A percentile compares a stretch with the other conserved stretches of the same genome.
phyloP scores from a whole-genome alignment of 2,113 vertebrate genomes.

The Carollia perspicillata region DNA sequence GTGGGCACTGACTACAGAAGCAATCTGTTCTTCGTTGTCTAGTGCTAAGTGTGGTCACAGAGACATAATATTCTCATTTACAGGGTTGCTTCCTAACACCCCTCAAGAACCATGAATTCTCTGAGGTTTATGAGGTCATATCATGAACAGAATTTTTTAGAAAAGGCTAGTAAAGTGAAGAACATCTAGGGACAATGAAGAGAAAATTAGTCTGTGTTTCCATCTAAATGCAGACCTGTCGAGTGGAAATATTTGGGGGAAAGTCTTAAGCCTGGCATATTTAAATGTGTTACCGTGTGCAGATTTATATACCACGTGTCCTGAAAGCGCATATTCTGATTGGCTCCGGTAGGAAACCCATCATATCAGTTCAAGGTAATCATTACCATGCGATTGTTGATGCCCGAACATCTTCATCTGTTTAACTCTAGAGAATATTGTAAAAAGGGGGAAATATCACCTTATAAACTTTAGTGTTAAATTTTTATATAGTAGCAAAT shows the following conservation, averaged over 20 bases:
- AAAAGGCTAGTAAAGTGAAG: not conserved
- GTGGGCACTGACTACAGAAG: conserved; percentile 27
- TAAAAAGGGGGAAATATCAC: not conserved
- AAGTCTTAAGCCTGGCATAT: not conserved
- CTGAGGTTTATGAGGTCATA: conserved; percentile 41
- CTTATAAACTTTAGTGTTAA: conserved; percentile 75
- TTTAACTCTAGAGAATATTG: conserved; percentile 51
- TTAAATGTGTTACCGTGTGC: not conserved
- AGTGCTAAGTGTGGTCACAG: conserved; percentile 57
- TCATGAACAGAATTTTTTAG: not conserved
- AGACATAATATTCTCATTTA: not conserved
- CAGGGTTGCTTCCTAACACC: not conserved
- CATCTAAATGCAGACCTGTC: not conserved
- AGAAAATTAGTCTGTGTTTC: not conserved
- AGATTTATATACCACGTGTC: not conserved
- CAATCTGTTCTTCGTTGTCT: conserved; percentile 25
- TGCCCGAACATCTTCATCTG: conserved; percentile 12
- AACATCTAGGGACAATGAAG: not conserved
- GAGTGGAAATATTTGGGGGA: not conserved
- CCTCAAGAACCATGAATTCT: conserved; percentile 38
- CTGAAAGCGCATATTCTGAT: not conserved
- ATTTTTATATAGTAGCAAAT: conserved; percentile 49
- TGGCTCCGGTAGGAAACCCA: not conserved
- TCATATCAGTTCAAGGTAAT: not conserved
- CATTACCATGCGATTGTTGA: not conserved